Conservation (phyloP, 1,140 invertebrate genomes). For the Rhopalosiphum padi region DNA sequence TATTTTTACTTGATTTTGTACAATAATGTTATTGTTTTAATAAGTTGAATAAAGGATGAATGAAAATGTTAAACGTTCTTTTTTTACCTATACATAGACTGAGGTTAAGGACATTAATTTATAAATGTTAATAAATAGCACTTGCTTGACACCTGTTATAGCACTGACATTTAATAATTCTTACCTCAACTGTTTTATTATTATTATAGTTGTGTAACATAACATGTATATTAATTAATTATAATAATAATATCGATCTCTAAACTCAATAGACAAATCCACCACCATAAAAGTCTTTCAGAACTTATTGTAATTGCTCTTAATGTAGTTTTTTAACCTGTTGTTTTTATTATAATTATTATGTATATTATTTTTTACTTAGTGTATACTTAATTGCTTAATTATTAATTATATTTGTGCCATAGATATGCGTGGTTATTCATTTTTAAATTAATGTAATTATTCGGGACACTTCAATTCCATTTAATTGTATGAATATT, state of each 20-base stretch:
- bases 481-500: neutral
- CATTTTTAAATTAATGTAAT: slow-evolving; percentile 13
- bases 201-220: slow-evolving; percentile 24
- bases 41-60: neutral
- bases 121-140: neutral
- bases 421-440: slow-evolving; percentile 37
- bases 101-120: slow-evolving; percentile 36
- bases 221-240: slow-evolving; percentile 42
- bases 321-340: neutral
- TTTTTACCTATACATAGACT: slow-evolving; percentile 19
- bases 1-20: neutral
- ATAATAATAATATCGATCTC: slow-evolving; percentile 43
- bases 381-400: slow-evolving; percentile 25
- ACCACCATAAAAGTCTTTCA: slow-evolving; percentile 52
- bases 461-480: neutral
- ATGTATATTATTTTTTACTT: slow-evolving; percentile 8
- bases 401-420: slow-evolving; percentile 46
- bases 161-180: slow-evolving; percentile 29
- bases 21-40: slow-evolving; percentile 2
- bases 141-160: neutral
- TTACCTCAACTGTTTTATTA: slow-evolving; percentile 48
- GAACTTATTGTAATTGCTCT: slow-evolving; percentile 31
- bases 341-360: slow-evolving; percentile 14
- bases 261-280: slow-evolving; percentile 51
- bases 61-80: neutral